These are phyloP conservation scores for Bombus fervidus DNA, from an alignment of 1,140 invertebrate genomes.

Conservation along the genomic window DNA sequence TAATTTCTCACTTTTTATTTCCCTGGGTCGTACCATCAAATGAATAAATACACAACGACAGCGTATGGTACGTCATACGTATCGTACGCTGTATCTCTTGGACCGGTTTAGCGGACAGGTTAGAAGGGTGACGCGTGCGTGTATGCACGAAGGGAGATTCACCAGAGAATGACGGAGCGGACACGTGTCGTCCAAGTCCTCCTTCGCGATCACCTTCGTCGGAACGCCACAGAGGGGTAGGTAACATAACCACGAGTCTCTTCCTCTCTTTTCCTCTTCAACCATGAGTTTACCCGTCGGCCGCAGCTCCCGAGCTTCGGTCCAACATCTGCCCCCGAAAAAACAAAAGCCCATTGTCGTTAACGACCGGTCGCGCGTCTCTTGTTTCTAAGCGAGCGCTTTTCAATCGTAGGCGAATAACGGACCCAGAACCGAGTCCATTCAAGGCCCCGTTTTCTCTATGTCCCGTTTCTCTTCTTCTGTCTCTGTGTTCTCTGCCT, in stretches of 20 bases:
- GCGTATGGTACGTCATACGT: background rate
- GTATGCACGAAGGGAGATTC: conserved; percentile 50
- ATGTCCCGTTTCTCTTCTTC: conserved; percentile 13
- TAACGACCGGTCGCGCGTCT: conserved; percentile 83
- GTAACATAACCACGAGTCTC: background rate
- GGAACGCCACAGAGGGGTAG: conserved; percentile 38
- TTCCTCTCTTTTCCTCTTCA: background rate
- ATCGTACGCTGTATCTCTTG: background rate
- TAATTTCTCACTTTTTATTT: background rate
- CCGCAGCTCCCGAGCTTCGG: conserved; percentile 65
- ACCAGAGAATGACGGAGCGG: conserved; percentile 47
- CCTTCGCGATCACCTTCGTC: conserved; percentile 61
- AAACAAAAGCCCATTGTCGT: conserved; percentile 83
- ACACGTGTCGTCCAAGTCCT: conserved; percentile 61
- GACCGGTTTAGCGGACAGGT: conserved; percentile 47
- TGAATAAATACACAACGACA: conserved; percentile 23
- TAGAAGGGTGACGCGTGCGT: conserved; percentile 21
- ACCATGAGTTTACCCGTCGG: conserved; percentile 16
- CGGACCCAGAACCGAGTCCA: conserved; percentile 73
- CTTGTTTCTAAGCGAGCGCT: conserved; percentile 83
- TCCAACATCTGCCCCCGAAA: conserved; percentile 83
- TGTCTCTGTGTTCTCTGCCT: background rate
- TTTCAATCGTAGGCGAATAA: conserved; percentile 83
- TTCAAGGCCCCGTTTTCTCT: conserved; percentile 60
- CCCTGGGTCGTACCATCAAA: background rate